These are phyloP conservation scores for Microcebus tavaratra DNA, from an alignment of 2,113 vertebrate species.

Conservation along the genomic window DNA sequence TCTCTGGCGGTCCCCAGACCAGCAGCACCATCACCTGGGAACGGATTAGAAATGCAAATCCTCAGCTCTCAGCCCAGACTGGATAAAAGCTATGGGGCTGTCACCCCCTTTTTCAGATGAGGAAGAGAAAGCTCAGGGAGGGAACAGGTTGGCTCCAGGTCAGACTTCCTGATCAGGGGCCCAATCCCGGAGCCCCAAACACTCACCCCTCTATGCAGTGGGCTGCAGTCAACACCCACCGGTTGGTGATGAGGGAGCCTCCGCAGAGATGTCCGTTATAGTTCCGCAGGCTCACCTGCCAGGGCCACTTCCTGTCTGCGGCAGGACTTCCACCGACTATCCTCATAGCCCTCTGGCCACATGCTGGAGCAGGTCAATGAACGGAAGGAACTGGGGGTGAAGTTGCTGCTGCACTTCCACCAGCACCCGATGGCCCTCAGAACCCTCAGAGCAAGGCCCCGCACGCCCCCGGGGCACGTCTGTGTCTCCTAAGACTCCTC, in stretches of 20 bases:
- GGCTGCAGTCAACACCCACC: conserved; percentile 80
- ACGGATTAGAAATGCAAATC: neutral
- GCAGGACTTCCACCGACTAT: conserved; percentile 13
- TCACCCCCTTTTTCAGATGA: neutral
- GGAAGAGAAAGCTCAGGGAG: neutral
- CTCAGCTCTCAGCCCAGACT: neutral
- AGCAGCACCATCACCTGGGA: neutral
- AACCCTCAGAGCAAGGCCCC: neutral
- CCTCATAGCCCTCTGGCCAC: neutral
- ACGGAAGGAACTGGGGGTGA: neutral
- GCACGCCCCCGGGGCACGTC: neutral
- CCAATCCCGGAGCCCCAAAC: neutral
- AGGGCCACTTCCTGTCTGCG: conserved; percentile 79
- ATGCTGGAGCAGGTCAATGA: neutral
- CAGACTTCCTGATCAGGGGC: neutral
- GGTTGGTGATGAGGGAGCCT: conserved; percentile 82
- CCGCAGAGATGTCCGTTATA: conserved; percentile 80
- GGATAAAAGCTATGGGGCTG: neutral
- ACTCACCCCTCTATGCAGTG: conserved; percentile 75
- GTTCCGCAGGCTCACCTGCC: conserved; percentile 87
- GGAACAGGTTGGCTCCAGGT: neutral
- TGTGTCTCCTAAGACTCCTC: neutral
- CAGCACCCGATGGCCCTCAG: neutral
- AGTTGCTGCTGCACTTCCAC: neutral
- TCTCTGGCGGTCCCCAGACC: neutral